Base-by-base conservation (phyloP, 2,888 invertebrate species). In the Caenorhabditis sinica region DNA sequence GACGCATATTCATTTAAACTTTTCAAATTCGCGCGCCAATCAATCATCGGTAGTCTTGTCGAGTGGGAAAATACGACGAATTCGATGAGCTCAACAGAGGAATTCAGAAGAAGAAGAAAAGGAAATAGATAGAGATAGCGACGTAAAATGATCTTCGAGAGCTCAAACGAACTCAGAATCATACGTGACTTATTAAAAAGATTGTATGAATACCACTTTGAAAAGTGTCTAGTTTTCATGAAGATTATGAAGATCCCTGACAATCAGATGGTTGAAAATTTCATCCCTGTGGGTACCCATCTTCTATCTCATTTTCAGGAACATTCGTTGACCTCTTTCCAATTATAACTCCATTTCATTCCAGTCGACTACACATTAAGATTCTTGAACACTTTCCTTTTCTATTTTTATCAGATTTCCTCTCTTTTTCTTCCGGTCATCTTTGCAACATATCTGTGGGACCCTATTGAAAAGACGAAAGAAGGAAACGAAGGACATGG, bases 31-130 rank as follows among this genome's bases (percentile, higher is more conserved):
- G 20, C 61, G 61, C 69, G 61, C 77, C 63, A 63, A 77, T 77
- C 77, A 77, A 77, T 77, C 77, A 77, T 77, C 63, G 23, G 71
- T 28, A 40, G 58, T 60, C 60, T 72, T 60, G 45, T 58, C 36
- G 56, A 13, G 40, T 0, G 49, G 15, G 45, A 45, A 17, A 56
- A 69, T 36, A 25, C 40, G 58, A n/a, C 45, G 43, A 33, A 15
- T 30, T 58, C 58, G 30, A n/a, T 30, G 25, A 30, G 17, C 36
- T 61, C 53, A 11, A 36, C 36, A n/a, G 28, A 51, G n/a, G 25
- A 49, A n/a, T 68, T 53, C 20, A 53, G 13, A 53, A 36, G 4
- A 15, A 2, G 8, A 23, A 25, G 36, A 33, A 28, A 56, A 11
- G 43, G 33, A 40, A 28, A 40, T 1, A 45, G 45, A 72, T 36